These are phyloP conservation scores for Chironex yamaguchii DNA, from an alignment of 30 jellyfish, hydroid and myxozoan species.

Conservation along the genomic window DNA sequence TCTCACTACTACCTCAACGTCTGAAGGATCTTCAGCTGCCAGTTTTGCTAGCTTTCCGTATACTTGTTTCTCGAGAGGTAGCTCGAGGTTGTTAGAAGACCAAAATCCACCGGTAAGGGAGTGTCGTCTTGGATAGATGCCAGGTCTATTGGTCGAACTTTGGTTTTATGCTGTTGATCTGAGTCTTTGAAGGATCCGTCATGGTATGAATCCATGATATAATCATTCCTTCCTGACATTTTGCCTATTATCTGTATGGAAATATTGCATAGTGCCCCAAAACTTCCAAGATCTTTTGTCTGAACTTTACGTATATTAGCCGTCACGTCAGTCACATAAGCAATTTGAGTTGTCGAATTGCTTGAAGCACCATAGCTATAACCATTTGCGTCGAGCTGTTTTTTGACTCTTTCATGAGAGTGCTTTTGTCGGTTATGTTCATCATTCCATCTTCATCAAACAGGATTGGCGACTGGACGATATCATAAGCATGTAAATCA, in stretches of 20 bases:
- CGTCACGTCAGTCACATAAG: conserved; percentile 8
- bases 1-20: conserved; percentile 35
- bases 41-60: background rate
- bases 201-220: background rate
- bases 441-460: conserved; percentile 5
- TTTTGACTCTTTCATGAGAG: background rate
- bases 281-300: background rate
- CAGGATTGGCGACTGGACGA: background rate
- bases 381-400: background rate
- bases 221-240: conserved; percentile 2
- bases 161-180: background rate
- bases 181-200: conserved; percentile 9
- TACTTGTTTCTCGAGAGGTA: background rate
- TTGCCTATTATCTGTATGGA: background rate
- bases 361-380: background rate
- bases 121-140: background rate
- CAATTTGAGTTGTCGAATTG: conserved; percentile 4
- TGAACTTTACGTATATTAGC: background rate
- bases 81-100: conserved; percentile 13
- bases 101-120: conserved; percentile 1
- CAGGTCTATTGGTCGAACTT: background rate
- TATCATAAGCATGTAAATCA: background rate
- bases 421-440: background rate
- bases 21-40: background rate
- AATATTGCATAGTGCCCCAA: background rate